Conservation (phyloP, 2,113 vertebrate species). For the Oriolus oriolus region DNA sequence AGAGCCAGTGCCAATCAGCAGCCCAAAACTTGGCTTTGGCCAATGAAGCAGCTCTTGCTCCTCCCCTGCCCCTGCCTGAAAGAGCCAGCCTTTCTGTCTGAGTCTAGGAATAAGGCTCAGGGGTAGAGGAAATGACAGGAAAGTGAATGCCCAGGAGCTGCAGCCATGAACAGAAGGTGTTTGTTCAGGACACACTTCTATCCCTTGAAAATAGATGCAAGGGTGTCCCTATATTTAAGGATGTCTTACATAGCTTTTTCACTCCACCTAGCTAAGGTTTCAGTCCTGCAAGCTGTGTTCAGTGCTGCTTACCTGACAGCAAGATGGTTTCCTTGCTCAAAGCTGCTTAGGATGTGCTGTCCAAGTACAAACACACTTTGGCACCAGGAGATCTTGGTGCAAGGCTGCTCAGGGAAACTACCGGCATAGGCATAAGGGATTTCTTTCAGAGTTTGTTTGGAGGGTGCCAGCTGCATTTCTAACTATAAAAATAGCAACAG, state of each 20-base stretch:
- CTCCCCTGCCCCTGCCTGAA: neutral
- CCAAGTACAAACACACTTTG: neutral
- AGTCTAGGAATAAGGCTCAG: neutral
- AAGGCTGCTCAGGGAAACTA: neutral
- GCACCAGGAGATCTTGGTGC: neutral
- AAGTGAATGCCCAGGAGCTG: neutral
- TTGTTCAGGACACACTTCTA: neutral
- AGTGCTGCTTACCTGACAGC: neutral
- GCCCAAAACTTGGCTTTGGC: neutral
- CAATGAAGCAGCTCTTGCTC: neutral
- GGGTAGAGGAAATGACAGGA: neutral
- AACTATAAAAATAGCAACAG: neutral
- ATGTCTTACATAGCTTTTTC: neutral
- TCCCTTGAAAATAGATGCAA: neutral
- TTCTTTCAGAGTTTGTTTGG: neutral
- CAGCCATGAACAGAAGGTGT: neutral
- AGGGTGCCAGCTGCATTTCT: neutral
- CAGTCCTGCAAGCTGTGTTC: neutral
- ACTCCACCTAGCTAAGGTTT: neutral
- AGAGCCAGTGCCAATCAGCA: neutral
- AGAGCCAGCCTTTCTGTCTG: neutral
- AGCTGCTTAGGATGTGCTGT: neutral
- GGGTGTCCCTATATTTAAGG: neutral
- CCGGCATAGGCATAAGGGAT: neutral
- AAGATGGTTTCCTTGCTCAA: neutral